phyloP scores from a whole-genome alignment of 2,113 vertebrate genomes.

The Gadus macrocephalus region DNA sequence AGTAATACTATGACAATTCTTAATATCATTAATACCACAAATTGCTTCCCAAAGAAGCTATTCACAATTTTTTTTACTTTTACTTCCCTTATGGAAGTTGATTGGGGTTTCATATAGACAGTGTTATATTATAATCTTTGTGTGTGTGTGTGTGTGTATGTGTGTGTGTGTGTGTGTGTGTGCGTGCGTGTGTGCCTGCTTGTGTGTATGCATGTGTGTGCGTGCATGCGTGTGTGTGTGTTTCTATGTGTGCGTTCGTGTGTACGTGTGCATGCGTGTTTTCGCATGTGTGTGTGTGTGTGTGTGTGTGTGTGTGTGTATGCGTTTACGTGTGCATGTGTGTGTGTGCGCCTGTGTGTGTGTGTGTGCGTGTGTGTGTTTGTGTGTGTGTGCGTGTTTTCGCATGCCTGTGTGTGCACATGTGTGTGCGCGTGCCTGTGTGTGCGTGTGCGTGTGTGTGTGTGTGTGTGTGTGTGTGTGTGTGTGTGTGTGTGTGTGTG shows the following conservation, averaged over 20 bases:
- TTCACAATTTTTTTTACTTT: too few species aligned
- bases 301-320: too few species aligned
- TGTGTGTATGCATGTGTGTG: neutral
- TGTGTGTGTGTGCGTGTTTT: neutral
- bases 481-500: conserved; percentile 3
- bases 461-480: neutral
- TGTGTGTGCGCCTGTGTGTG: too few species aligned
- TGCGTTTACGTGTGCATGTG: too few species aligned
- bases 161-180: neutral
- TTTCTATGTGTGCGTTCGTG: neutral
- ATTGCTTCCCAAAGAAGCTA: too few species aligned
- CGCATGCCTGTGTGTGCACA: neutral
- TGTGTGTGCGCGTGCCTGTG: neutral
- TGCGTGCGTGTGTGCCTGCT: neutral
- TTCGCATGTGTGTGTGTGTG: too few species aligned
- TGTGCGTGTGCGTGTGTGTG: neutral
- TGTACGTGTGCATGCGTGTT: neutral
- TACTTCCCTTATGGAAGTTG: too few species aligned
- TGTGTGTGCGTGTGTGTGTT: too few species aligned
- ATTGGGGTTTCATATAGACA: too few species aligned
- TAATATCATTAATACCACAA: neutral
- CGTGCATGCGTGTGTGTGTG: neutral
- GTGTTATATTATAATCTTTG: neutral
- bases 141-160: neutral
- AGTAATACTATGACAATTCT: too few species aligned